phyloP scores from a whole-genome alignment of 2,888 invertebrate species.

The Vesta saturnalis region DNA sequence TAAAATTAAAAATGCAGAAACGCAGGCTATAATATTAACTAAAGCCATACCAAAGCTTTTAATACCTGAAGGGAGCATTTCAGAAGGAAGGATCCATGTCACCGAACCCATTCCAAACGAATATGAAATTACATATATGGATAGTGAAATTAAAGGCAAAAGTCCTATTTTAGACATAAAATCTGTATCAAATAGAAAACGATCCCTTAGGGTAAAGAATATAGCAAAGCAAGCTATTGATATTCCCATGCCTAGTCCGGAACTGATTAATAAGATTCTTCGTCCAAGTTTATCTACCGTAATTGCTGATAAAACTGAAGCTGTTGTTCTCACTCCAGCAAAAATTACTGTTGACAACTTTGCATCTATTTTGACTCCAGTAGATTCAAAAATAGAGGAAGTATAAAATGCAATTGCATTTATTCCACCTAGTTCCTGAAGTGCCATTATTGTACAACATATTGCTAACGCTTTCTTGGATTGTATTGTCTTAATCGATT shows the following conservation, averaged over 20 bases:
- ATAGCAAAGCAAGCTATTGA: slow-evolving; percentile 75
- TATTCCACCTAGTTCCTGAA: slow-evolving; percentile 87
- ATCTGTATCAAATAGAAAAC: slow-evolving; percentile 52
- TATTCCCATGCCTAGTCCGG: slow-evolving; percentile 75
- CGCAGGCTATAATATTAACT: slow-evolving; percentile 84
- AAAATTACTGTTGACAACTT: slow-evolving; percentile 78
- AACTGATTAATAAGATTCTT: slow-evolving; percentile 76
- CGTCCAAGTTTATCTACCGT: slow-evolving; percentile 86
- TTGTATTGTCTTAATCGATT: slow-evolving; percentile 69
- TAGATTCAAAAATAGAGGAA: slow-evolving; percentile 75
- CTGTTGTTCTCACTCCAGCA: slow-evolving; percentile 81
- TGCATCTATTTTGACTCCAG: slow-evolving; percentile 68
- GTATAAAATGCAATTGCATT: slow-evolving; percentile 87
- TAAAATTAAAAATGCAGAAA: slow-evolving; percentile 82
- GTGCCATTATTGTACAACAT: slow-evolving; percentile 83
- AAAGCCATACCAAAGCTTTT: slow-evolving; percentile 81
- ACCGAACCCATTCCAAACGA: slow-evolving; percentile 88
- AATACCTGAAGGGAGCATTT: slow-evolving; percentile 82
- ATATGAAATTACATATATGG: slow-evolving; percentile 81
- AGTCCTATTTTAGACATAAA: slow-evolving; percentile 70
- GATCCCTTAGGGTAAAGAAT: slow-evolving; percentile 68
- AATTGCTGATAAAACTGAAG: slow-evolving; percentile 78
- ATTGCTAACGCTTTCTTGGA: slow-evolving; percentile 74
- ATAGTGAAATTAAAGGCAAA: slow-evolving; percentile 78
- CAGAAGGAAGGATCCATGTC: slow-evolving; percentile 87